Conservation (phyloP, 2,113 vertebrate genomes). For the Pluvialis apricaria region DNA sequence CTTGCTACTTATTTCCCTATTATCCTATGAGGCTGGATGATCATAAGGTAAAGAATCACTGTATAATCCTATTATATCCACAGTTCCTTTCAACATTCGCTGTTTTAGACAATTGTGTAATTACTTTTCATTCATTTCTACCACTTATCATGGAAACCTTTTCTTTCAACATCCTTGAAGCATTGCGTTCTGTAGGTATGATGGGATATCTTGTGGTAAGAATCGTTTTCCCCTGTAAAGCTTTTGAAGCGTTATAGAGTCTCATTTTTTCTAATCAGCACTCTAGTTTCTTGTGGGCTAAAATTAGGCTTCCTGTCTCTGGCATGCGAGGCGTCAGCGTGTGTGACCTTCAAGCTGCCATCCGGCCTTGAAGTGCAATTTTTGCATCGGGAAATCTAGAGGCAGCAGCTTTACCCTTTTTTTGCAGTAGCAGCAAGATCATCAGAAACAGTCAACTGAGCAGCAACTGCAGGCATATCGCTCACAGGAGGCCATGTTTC, state of each 20-base stretch:
- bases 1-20: conserved; percentile 4
- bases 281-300: conserved; percentile 45
- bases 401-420: conserved; percentile 50
- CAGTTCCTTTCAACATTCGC: conserved; percentile 9
- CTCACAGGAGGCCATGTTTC: conserved; percentile 43
- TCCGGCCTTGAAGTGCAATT: conserved; percentile 64
- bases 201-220: conserved; percentile 35
- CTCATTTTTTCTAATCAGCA: conserved; percentile 64
- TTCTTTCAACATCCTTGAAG: conserved; percentile 30
- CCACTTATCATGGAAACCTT: conserved; percentile 23
- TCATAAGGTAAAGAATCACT: conserved; percentile 7
- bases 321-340: conserved; percentile 35
- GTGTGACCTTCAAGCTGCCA: conserved; percentile 67
- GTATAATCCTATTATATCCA: conserved; percentile 15
- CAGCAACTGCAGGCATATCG: conserved; percentile 11
- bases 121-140: conserved; percentile 42
- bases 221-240: conserved; percentile 50
- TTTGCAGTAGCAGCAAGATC: conserved; percentile 48
- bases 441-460: conserved; percentile 56
- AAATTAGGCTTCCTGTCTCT: conserved; percentile 66
- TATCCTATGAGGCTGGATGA: neutral
- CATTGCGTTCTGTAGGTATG: conserved; percentile 2
- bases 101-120: conserved; percentile 37
- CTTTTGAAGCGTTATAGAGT: conserved; percentile 54
- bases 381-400: conserved; percentile 62